Evolutionary conservation across 2,888 invertebrate species (phyloP).

Genomic region (Galeruca laticollis): DNA sequence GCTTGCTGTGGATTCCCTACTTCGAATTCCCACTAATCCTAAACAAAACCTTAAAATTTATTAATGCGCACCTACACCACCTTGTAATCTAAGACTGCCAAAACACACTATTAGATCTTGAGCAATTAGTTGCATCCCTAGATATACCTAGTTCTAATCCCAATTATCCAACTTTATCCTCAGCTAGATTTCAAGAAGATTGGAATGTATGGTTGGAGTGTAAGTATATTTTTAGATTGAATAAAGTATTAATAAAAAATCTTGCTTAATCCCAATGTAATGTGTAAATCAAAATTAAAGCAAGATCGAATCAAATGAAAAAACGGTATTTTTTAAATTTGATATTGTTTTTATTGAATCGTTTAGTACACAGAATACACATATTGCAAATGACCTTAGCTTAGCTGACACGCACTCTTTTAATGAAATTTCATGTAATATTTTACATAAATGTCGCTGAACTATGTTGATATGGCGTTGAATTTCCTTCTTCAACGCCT

Average conservation of each 20-base stretch:
- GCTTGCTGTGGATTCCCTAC: constrained; percentile 59
- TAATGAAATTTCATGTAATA: too few species aligned
- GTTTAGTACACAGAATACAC: too few species aligned
- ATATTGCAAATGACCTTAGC: too few species aligned
- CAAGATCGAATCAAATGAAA: not conserved
- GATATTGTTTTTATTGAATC: too few species aligned
- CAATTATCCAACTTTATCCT: constrained; percentile 48
- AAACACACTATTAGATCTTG: constrained; percentile 70
- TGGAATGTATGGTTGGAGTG: constrained; percentile 64
- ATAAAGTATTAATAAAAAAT: too few species aligned
- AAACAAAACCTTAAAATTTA: constrained; percentile 55
- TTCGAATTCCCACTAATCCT: constrained; percentile 54
- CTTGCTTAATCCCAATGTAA: not conserved
- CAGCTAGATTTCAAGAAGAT: constrained; percentile 57
- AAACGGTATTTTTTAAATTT: too few species aligned
- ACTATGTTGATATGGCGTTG: too few species aligned
- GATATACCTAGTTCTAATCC: constrained; percentile 55
- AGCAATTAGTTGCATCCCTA: constrained; percentile 67
- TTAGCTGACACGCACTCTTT: too few species aligned
- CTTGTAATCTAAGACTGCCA: constrained; percentile 61
- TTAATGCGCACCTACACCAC: constrained; percentile 31
- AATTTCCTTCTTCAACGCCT: too few species aligned
- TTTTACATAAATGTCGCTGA: too few species aligned
- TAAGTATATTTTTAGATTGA: constrained; percentile 56
- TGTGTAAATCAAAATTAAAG: too few species aligned